These are phyloP conservation scores for Lagodon rhomboides DNA, from an alignment of 2,797 vertebrate genomes.

Conservation along the genomic window DNA sequence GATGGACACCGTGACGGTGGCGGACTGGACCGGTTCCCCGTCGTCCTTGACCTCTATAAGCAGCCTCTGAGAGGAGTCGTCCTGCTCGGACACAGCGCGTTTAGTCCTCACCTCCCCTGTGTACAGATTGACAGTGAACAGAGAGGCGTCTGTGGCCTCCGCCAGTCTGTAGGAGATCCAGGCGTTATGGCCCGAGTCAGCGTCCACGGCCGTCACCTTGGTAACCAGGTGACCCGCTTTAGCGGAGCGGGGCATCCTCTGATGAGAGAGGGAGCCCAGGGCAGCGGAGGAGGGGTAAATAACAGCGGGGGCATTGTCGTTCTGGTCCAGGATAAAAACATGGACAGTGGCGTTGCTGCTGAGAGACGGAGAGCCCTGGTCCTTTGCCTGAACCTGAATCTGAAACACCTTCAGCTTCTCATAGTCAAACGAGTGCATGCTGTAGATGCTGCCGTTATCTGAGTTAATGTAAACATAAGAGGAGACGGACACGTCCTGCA, in stretches of 20 bases:
- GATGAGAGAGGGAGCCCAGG: conserved; percentile 78
- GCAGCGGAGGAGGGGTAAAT: conserved; percentile 82
- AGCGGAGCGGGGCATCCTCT: conserved; percentile 72
- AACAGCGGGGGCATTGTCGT: conserved; percentile 83
- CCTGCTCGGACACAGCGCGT: conserved; percentile 75
- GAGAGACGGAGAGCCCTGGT: conserved; percentile 81
- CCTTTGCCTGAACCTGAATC: too few relatives aligned
- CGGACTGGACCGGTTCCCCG: conserved; percentile 72
- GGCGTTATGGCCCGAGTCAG: conserved; percentile 76
- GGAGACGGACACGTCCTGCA: too few relatives aligned
- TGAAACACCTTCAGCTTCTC: too few relatives aligned
- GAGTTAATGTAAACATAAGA: too few relatives aligned
- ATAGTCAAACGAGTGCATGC: too few relatives aligned
- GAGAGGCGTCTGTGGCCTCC: conserved; percentile 79
- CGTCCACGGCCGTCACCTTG: conserved; percentile 77
- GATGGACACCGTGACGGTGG: conserved; percentile 74
- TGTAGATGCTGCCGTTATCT: too few relatives aligned
- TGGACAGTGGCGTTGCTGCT: conserved; percentile 81
- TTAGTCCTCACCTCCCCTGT: conserved; percentile 87
- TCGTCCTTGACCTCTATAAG: conserved; percentile 81
- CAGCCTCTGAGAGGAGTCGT: conserved; percentile 82
- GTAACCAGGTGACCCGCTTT: conserved; percentile 75
- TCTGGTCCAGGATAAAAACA: conserved; percentile 84
- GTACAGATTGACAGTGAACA: conserved; percentile 84
- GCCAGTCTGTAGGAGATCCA: conserved; percentile 84